These are phyloP conservation scores for Prorops nasuta DNA, from an alignment of 1,140 invertebrate species.

Conservation along the genomic window DNA sequence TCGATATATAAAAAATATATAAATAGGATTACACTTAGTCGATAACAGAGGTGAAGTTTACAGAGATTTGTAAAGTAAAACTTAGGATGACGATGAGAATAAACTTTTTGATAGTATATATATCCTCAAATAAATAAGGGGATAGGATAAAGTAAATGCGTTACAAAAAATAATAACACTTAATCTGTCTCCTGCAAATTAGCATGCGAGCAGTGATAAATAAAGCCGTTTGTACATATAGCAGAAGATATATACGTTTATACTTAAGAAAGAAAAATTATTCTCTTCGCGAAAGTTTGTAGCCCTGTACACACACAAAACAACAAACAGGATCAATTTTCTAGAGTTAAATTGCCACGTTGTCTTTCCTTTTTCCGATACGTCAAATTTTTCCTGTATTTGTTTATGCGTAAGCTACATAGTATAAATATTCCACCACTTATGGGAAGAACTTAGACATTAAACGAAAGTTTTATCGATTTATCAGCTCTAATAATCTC, in stretches of 20 bases:
- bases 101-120: conserved; percentile 10
- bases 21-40: too few species aligned
- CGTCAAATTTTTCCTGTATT: too few species aligned
- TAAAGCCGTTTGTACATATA: conserved; percentile 46
- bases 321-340: too few species aligned
- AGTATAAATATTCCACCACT: too few species aligned
- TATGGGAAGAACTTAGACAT: too few species aligned
- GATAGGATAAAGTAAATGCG: too few species aligned
- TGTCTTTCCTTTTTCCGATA: too few species aligned
- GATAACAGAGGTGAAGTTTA: too few species aligned
- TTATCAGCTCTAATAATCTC: too few species aligned
- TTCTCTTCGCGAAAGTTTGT: conserved; percentile 11
- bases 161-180: conserved; percentile 15
- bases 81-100: conserved; percentile 20
- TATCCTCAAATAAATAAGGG: conserved; percentile 33
- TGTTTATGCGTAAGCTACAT: too few species aligned
- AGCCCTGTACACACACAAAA: conserved; percentile 14
- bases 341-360: too few species aligned
- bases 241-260: conserved; percentile 30
- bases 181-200: conserved; percentile 12
- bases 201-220: conserved; percentile 35
- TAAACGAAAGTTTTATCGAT: too few species aligned
- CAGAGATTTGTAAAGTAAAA: conserved; percentile 24
- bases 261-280: conserved; percentile 34
- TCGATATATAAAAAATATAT: conserved; percentile 6